phyloP scores from a whole-genome alignment of 1,140 invertebrate genomes.

The Drosophila nebulosa region DNA sequence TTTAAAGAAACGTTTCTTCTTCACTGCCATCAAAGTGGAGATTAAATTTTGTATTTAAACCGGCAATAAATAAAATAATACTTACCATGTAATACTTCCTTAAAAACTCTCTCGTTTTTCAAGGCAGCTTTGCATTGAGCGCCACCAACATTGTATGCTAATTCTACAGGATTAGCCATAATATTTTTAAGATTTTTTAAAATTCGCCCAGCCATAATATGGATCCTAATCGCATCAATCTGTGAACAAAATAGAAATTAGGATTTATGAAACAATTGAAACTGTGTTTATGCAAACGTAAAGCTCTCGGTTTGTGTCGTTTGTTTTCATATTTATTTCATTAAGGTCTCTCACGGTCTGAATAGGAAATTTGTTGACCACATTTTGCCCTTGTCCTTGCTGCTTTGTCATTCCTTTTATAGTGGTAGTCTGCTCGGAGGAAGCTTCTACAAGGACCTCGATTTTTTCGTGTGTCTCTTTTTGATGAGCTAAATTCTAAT shows the following conservation, averaged over 20 bases:
- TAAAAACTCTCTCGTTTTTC: too few relatives aligned
- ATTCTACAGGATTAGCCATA: background rate
- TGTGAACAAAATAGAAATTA: background rate
- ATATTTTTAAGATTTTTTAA: background rate
- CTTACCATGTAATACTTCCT: too few relatives aligned
- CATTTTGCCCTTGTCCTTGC: constrained; percentile 3
- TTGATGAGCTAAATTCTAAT: background rate
- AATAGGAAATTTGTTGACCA: background rate
- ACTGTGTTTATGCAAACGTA: background rate
- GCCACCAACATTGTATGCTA: too few relatives aligned
- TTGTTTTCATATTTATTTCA: background rate
- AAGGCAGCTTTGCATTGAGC: too few relatives aligned
- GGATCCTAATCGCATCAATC: background rate
- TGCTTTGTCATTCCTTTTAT: background rate
- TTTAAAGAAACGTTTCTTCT: background rate
- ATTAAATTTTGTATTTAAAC: background rate
- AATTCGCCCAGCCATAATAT: background rate
- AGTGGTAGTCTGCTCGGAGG: constrained; percentile 1
- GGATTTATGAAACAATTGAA: background rate
- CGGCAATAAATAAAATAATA: too few relatives aligned
- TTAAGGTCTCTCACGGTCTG: background rate
- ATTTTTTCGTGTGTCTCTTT: background rate
- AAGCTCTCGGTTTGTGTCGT: background rate
- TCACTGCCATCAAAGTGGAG: too few relatives aligned
- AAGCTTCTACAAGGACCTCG: constrained; percentile 11